These are phyloP conservation scores for Phalacrocorax aristotelis DNA, from an alignment of 2,113 vertebrate species.

Conservation along the genomic window DNA sequence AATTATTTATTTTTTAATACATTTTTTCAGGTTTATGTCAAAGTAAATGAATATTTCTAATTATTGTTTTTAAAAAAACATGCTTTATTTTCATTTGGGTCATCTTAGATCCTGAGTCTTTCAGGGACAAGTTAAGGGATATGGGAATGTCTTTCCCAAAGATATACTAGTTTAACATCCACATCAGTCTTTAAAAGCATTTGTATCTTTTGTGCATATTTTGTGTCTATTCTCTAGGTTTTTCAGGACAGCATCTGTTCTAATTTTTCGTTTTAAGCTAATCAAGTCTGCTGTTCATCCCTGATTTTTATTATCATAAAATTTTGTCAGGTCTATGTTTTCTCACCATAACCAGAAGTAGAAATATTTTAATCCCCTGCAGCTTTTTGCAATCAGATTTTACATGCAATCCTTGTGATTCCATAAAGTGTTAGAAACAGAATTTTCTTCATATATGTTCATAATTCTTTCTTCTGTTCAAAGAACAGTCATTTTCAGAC, in stretches of 20 bases:
- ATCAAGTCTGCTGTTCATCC: not conserved
- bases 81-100: not conserved
- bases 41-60: not conserved
- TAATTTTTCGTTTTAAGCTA: not conserved
- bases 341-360: not conserved
- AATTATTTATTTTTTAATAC: not conserved
- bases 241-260: not conserved
- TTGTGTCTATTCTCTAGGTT: not conserved
- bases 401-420: not conserved
- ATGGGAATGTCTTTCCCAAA: not conserved
- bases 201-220: not conserved
- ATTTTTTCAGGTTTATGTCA: not conserved
- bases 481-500: not conserved
- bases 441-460: not conserved
- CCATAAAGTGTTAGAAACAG: not conserved
- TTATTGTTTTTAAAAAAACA: not conserved
- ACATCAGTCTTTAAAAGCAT: not conserved
- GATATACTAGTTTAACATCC: not conserved
- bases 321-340: not conserved
- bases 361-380: rapidly evolving
- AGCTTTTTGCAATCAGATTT: not conserved
- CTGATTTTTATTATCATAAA: not conserved
- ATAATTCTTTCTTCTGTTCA: not conserved
- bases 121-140: not conserved
- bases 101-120: not conserved